phyloP scores from a whole-genome alignment of 92 coral and sea anemone species.

The Pocillopora grandis region DNA sequence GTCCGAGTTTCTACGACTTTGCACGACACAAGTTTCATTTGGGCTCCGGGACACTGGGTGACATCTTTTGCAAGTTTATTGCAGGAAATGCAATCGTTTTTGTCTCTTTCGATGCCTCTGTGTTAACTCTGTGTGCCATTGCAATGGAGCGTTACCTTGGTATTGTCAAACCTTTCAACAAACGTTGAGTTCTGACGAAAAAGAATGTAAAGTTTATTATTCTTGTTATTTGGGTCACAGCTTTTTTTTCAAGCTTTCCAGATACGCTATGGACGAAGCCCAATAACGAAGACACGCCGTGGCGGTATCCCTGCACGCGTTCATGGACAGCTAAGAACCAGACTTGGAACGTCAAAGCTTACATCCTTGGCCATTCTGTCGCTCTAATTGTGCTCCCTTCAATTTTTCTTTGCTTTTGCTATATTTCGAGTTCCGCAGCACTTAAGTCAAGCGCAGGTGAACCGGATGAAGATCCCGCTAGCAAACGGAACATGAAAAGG shows the following conservation, averaged over 20 bases:
- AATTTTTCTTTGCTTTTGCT: slow-evolving; percentile 28
- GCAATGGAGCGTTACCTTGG: slow-evolving; percentile 20
- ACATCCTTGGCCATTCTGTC: slow-evolving; percentile 28
- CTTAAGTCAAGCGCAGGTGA: slow-evolving; percentile 1
- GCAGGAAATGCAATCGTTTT: slow-evolving; percentile 9
- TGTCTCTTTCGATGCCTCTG: background rate
- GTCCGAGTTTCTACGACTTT: slow-evolving; percentile 48
- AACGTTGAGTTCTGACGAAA: background rate
- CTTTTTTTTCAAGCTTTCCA: slow-evolving; percentile 9
- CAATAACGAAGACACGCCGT: background rate
- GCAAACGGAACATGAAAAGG: slow-evolving; percentile 19
- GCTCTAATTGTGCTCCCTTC: slow-evolving; percentile 33
- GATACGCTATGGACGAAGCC: slow-evolving; percentile 1
- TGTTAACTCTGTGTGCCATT: slow-evolving; percentile 11
- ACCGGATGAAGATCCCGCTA: background rate
- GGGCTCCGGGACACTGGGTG: background rate
- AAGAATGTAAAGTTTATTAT: background rate
- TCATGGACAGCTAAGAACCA: slow-evolving; percentile 18
- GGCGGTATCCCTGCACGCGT: slow-evolving; percentile 20
- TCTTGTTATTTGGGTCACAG: slow-evolving; percentile 1
- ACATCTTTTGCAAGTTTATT: slow-evolving; percentile 11
- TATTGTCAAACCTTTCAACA: slow-evolving; percentile 15
- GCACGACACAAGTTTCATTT: background rate
- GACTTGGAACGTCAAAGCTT: background rate
- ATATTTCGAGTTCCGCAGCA: slow-evolving; percentile 19